These are phyloP conservation scores for Trichacis sp. DNA, from an alignment of 2,888 invertebrate species.

Conservation along the genomic window DNA sequence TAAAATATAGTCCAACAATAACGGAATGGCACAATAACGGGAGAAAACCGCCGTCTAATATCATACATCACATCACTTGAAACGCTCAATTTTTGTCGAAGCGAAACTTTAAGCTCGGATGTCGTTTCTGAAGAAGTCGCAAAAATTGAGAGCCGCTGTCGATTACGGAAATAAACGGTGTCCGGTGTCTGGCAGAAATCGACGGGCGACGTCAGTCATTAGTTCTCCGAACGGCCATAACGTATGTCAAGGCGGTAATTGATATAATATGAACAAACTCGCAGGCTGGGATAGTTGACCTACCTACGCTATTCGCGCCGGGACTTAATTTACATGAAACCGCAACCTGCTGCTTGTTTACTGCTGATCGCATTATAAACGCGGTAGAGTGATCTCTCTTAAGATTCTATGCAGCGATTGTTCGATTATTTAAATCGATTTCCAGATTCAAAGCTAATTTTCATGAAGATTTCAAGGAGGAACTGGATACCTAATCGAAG, in stretches of 20 bases:
- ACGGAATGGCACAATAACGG: no score
- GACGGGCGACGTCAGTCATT: conserved; percentile 16
- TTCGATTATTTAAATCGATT: no score
- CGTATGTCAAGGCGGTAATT: conserved; percentile 14
- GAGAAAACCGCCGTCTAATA: no score
- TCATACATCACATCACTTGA: no score
- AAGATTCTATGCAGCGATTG: no score
- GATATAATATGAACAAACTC: conserved; percentile 24
- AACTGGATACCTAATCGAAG: no score
- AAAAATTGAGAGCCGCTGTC: not conserved
- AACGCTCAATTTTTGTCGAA: no score
- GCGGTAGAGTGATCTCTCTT: not conserved
- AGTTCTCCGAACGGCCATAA: conserved; percentile 14
- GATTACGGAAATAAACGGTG: not conserved
- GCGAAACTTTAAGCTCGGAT: no score
- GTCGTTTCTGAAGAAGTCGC: not conserved
- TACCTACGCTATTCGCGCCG: conserved; percentile 28
- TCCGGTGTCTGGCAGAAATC: conserved; percentile 2
- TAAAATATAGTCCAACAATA: no score
- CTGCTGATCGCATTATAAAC: conserved; percentile 16
- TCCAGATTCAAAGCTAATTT: no score
- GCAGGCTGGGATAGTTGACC: conserved; percentile 28
- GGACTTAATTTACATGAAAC: conserved; percentile 30
- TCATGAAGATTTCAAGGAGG: no score
- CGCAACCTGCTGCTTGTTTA: conserved; percentile 35